Evolutionary conservation across 2,113 vertebrate genomes (phyloP), one percentile per base, ranked within the genome.

Genomic region (Ameiurus melas): DNA sequence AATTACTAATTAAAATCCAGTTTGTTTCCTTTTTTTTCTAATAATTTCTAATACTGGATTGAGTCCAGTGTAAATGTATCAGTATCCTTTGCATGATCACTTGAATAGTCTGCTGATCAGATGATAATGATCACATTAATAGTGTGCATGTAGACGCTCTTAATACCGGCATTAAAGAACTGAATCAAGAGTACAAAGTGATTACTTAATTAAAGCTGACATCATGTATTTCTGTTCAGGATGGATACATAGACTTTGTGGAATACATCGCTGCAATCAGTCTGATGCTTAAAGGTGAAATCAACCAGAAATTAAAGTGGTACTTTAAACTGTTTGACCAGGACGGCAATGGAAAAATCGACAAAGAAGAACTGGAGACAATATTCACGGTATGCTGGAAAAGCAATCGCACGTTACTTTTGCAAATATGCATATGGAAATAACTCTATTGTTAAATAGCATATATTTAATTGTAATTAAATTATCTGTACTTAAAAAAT

Each of bases 321-420:
- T 98, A 98, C 95, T 99, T 98, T 94, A 98, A 99, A 90, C 95
- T 99, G 8, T 97, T 97, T 0, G 97, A 98, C 93, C 96, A 95
- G 91, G 97, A 97, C 66, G 97, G 97, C 92, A 99, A 97, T 0
- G 97, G 96, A 88, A 97, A 96, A 90, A 98, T 98, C 81, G 97
- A 98, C 95, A 96, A 96, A 91, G 96, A 97, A 2, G 97, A 99
- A 91, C 87, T 98, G 89, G 90, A 97, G 93, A 97, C 96, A 53
- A 98, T 98, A 93, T 97, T 97, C 90, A 93, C 94, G 95, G 97
- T 98, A 94, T 75, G 36, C 2, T 27, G 10, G 20, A 27, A 47
- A 27, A 36, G 68, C 70, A 36, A 33, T 70, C 8, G 9, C 3
- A 14, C 1, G 9, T 39, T 73, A 22, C 36, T 43, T 43, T 12